Evolutionary conservation across 2,113 vertebrate genomes (phyloP).

Genomic region (Todiramphus saurophagus): DNA sequence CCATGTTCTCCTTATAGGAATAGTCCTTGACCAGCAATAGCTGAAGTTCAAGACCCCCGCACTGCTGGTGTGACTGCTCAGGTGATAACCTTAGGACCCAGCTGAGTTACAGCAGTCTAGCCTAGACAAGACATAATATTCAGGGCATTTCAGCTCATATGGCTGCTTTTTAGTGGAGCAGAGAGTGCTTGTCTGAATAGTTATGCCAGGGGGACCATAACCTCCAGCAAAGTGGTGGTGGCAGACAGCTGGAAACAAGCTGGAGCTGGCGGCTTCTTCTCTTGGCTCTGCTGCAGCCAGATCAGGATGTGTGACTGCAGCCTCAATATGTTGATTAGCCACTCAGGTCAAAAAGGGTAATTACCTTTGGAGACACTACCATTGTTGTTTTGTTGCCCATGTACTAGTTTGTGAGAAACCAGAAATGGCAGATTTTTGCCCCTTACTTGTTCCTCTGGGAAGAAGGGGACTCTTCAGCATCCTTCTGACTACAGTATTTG

Average conservation of each 20-base stretch:
- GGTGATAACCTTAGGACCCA: background rate
- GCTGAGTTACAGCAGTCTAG: background rate
- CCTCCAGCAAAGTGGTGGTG: background rate
- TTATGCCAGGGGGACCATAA: background rate
- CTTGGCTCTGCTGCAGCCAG: background rate
- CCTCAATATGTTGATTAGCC: background rate
- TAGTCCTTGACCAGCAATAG: background rate
- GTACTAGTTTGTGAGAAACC: background rate
- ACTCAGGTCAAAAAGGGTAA: background rate
- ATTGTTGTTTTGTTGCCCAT: background rate
- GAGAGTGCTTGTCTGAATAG: background rate
- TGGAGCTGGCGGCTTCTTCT: background rate
- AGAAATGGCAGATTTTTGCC: background rate
- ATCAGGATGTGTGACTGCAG: background rate
- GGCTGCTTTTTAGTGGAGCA: background rate
- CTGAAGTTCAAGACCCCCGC: fast-evolving
- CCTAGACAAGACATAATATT: background rate
- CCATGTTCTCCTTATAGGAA: background rate
- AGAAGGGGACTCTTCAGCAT: background rate
- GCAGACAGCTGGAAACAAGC: background rate
- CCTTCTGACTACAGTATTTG: background rate
- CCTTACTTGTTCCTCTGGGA: background rate
- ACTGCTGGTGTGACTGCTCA: background rate
- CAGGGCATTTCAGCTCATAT: background rate
- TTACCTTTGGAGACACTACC: background rate